Conservation (phyloP, 1,140 invertebrate genomes). For the Habropoda laboriosa region DNA sequence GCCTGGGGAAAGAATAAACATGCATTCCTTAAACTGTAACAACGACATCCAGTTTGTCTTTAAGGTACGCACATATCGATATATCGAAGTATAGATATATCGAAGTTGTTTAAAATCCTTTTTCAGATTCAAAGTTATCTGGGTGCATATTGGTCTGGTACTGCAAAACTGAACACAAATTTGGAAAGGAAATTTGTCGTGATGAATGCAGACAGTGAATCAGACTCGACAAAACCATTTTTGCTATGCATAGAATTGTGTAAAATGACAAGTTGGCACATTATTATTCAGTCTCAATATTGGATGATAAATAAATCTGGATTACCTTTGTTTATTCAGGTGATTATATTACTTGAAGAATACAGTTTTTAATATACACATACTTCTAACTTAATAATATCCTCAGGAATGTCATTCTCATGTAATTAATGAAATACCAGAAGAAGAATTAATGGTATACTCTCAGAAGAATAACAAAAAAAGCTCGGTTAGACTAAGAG, state of each 20-base stretch:
- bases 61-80: slow-evolving; percentile 80
- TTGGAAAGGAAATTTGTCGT: slow-evolving; percentile 86
- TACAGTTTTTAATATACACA: not conserved
- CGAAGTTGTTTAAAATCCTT: not conserved
- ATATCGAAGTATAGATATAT: not conserved
- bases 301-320: slow-evolving; percentile 96
- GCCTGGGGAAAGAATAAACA: slow-evolving; percentile 87
- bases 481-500: slow-evolving; percentile 84
- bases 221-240: slow-evolving; percentile 86
- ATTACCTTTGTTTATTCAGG: slow-evolving; percentile 89
- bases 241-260: slow-evolving; percentile 86
- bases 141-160: slow-evolving; percentile 87
- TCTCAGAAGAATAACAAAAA: slow-evolving; percentile 86
- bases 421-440: slow-evolving; percentile 85
- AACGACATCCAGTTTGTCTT: slow-evolving; percentile 84
- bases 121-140: slow-evolving; percentile 85
- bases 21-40: slow-evolving; percentile 85
- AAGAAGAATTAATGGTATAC: slow-evolving; percentile 86
- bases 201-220: slow-evolving; percentile 86
- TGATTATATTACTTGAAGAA: slow-evolving; percentile 71
- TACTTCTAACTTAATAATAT: slow-evolving; percentile 8
- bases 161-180: slow-evolving; percentile 86
- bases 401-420: slow-evolving; percentile 85
- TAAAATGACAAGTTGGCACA: slow-evolving; percentile 83
- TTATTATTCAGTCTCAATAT: slow-evolving; percentile 91